Evolutionary conservation across 1,140 invertebrate species (phyloP).

Genomic region (Gonioctena quinquepunctata): DNA sequence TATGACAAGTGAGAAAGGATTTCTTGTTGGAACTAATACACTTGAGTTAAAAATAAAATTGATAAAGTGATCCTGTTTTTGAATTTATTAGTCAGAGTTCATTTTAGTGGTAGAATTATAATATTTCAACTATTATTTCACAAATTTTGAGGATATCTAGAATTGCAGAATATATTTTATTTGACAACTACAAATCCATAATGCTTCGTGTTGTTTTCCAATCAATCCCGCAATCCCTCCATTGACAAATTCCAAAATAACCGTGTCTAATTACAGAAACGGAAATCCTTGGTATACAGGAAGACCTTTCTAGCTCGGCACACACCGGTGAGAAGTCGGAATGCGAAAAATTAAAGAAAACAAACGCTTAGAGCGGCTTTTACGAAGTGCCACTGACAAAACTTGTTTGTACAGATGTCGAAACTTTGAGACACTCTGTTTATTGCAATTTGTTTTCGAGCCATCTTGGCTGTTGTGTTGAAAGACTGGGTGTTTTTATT

Average conservation of each 20-base stretch:
- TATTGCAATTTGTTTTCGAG: background rate
- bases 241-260: conserved; percentile 1
- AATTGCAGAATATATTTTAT: no score
- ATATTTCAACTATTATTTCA: no score
- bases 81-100: no score
- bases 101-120: no score
- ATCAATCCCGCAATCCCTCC: background rate
- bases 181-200: no score
- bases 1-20: no score
- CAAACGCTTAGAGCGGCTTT: background rate
- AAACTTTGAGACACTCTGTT: background rate
- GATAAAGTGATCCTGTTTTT: no score
- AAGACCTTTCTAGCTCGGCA: background rate
- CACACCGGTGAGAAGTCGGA: background rate
- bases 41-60: no score
- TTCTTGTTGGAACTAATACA: no score
- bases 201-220: no score
- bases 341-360: conserved; percentile 11
- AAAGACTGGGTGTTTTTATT: background rate
- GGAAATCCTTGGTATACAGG: background rate
- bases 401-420: background rate
- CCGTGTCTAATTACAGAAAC: background rate
- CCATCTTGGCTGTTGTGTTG: background rate
- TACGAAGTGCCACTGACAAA: background rate
- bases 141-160: no score